phyloP scores from a whole-genome alignment of 92 coral and sea anemone genomes.

The Heliopora coerulea region DNA sequence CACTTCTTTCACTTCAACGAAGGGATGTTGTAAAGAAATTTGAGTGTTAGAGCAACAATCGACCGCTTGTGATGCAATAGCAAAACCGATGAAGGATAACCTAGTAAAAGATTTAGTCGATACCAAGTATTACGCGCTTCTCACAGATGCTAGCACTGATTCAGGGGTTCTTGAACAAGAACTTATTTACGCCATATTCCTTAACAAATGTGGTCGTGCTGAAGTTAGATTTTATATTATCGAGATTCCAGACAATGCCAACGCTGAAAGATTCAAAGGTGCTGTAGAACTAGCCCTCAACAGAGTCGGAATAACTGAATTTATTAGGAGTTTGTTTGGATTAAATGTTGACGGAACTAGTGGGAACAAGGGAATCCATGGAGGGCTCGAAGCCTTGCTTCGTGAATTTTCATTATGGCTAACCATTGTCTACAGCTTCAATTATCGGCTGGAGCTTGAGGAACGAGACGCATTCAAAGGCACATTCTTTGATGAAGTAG shows the following conservation, averaged over 20 bases:
- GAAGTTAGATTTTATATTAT: background rate
- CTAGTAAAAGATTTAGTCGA: background rate
- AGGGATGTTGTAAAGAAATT: background rate
- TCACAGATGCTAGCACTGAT: slow-evolving; percentile 33
- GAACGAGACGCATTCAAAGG: slow-evolving; percentile 9
- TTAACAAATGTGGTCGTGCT: slow-evolving; percentile 7
- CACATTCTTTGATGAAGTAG: slow-evolving; percentile 14
- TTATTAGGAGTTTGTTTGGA: background rate
- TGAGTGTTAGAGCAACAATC: background rate
- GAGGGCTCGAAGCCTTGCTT: slow-evolving; percentile 26
- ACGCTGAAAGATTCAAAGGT: slow-evolving; percentile 2
- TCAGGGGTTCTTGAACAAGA: slow-evolving; percentile 27
- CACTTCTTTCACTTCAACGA: slow-evolving; percentile 1
- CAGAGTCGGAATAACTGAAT: slow-evolving; percentile 8
- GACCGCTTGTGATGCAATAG: slow-evolving; percentile 17
- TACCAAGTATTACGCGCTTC: background rate
- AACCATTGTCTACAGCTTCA: slow-evolving; percentile 24
- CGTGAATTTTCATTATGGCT: slow-evolving; percentile 16
- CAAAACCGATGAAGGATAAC: background rate
- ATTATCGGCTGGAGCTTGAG: slow-evolving; percentile 22
- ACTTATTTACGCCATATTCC: slow-evolving; percentile 16
- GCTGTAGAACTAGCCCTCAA: background rate
- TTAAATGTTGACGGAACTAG: slow-evolving; percentile 30
- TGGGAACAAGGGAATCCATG: slow-evolving; percentile 32
- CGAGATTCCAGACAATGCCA: background rate